Base-by-base conservation (phyloP, 2,888 invertebrate genomes). In the Bombylius discolor region DNA sequence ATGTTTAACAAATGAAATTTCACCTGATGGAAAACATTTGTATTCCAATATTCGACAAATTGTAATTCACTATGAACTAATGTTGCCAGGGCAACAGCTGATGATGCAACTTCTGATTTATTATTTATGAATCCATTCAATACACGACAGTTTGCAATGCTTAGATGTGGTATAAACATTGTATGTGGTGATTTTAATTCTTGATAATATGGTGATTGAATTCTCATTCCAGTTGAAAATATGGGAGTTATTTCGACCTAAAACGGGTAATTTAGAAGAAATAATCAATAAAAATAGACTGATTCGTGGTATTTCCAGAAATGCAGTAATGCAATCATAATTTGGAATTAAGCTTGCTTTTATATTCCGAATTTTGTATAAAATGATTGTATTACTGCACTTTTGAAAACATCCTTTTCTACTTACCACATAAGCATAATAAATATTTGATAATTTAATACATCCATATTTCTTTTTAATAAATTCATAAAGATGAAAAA, bases 401-500 rank as follows among this genome's bases (percentile, higher is more conserved):
- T 23, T 1, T 23, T 23, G 23, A 23, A 23, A 23, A 23, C 23
- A 23, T 23, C 33, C 9, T 3, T 44, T n/a, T 47, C 12, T 34
- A 54, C 58, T 59, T 60, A 64, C 64, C 47, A 50, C 36, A 47
- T 57, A 52, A 6, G 62, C 23, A 12, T 50, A 46, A 50, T 59
- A 64, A 6, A 53, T 53, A 49, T 61, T 64, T 1, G 49, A 4
- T 14, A 59, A 61, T 5, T 33, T 46, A 32, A 60, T 45, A 33
- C 60, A 60, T n/a, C 49, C 49, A 13, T 72, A 59, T 59, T 75
- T 76, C 14, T 63, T 56, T 9, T 68, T 42, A 46, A 72, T 70
- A 4, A 69, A 61, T 7, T 68, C 63, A 5, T 64, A 64, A 32
- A 76, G 34, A 33, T 63, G 57, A 2, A 66, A 66, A 1, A 70